phyloP scores from a whole-genome alignment of 2,797 vertebrate genomes.

The Sternotherus odoratus region DNA sequence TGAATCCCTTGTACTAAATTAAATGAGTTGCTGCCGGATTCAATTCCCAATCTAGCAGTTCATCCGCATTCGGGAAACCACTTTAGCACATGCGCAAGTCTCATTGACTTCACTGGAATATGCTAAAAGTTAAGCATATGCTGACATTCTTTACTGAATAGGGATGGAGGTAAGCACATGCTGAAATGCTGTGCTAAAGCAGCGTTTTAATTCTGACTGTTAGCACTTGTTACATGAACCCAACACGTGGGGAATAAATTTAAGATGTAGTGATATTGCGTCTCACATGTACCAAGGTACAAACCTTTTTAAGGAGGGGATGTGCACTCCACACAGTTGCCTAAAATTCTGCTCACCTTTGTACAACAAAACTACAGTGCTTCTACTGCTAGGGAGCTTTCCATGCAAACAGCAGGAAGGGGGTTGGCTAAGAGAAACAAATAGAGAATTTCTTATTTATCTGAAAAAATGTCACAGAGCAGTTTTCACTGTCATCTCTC shows the following conservation, averaged over 20 bases:
- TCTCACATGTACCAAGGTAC: neutral
- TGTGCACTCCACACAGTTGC: neutral
- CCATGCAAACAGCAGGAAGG: neutral
- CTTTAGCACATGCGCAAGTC: neutral
- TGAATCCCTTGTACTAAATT: neutral
- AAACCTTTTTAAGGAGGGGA: neutral
- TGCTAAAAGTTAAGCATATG: constrained; percentile 1
- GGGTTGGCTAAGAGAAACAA: neutral
- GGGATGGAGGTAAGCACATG: neutral
- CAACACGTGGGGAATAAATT: neutral
- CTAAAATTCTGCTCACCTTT: constrained; percentile 32
- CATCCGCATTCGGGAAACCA: neutral
- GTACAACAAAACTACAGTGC: constrained; percentile 23
- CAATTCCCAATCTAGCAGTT: constrained; percentile 25
- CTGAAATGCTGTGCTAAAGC: neutral
- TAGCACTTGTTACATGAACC: constrained; percentile 18
- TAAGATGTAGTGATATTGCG: neutral
- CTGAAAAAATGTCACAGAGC: constrained; percentile 2
- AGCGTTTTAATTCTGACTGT: constrained; percentile 1
- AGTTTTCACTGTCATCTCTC: constrained; percentile 18
- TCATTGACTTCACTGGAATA: neutral
- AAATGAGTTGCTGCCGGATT: neutral
- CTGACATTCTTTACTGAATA: neutral
- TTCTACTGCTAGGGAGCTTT: neutral
- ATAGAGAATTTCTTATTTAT: neutral